A percentile compares a stretch with the other conserved stretches of the same genome.
phyloP scores from a whole-genome alignment of 2,888 invertebrate species.

The Sarcophaga caerulescens region DNA sequence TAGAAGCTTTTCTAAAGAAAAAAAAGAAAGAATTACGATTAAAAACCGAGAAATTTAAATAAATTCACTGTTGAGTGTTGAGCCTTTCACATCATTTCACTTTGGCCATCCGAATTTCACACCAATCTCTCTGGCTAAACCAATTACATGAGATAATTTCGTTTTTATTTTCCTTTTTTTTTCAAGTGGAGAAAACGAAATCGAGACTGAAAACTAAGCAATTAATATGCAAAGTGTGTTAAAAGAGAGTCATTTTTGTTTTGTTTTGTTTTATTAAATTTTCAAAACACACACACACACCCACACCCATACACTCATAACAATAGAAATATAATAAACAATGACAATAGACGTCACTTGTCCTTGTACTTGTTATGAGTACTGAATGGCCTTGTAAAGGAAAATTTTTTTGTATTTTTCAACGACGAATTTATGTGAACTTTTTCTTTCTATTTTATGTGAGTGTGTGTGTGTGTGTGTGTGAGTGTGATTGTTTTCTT shows the following conservation, averaged over 20 bases:
- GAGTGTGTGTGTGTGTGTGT: too few relatives aligned
- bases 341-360: slow-evolving; percentile 25
- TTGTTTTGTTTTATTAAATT: slow-evolving; percentile 35
- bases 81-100: neutral
- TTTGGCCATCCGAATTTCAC: neutral
- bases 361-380: slow-evolving; percentile 35
- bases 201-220: slow-evolving; percentile 29
- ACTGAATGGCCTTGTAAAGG: neutral
- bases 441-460: too few relatives aligned
- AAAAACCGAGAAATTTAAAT: slow-evolving; percentile 12
- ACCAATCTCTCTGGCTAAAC: neutral
- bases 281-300: neutral
- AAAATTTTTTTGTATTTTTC: neutral
- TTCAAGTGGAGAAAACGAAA: slow-evolving; percentile 3
- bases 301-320: neutral
- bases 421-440: neutral
- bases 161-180: neutral
- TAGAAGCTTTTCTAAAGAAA: neutral
- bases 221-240: slow-evolving; percentile 51
- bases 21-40: neutral
- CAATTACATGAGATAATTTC: slow-evolving; percentile 39
- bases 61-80: slow-evolving; percentile 8
- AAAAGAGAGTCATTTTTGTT: slow-evolving; percentile 11
- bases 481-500: neutral
- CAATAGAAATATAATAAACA: slow-evolving; percentile 9